A percentile compares a stretch with the other conserved stretches of the same genome.
phyloP scores from a whole-genome alignment of 2,888 invertebrate genomes.

The Petrolisthes manimaculis region DNA sequence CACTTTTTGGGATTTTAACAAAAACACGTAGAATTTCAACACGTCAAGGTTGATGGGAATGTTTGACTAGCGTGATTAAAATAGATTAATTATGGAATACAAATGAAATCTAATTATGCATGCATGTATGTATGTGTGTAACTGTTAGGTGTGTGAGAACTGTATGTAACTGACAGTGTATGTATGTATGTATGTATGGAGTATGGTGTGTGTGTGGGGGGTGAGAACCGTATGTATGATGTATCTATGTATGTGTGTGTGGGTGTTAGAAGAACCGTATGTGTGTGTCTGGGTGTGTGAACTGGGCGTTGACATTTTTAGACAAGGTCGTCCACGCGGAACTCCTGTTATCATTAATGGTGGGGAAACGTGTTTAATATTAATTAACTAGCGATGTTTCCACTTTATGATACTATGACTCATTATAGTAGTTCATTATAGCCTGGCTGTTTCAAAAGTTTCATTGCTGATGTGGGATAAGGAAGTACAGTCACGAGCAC shows the following conservation, averaged over 20 bases:
- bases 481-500: not conserved
- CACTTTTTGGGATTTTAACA: not conserved
- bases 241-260: not conserved
- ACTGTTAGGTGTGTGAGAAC: not conserved
- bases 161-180: not conserved
- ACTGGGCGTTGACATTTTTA: conserved; percentile 12
- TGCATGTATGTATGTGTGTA: not conserved
- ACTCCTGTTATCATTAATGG: not conserved
- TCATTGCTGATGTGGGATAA: not conserved
- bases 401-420: too few relatives aligned
- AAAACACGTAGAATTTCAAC: not conserved
- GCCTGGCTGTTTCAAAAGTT: not conserved
- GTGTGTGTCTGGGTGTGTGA: conserved; percentile 3
- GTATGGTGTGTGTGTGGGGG: not conserved
- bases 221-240: not conserved
- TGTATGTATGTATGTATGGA: conserved; percentile 12
- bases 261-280: not conserved
- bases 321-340: conserved; percentile 11
- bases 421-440: not conserved
- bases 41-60: not conserved
- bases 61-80: not conserved
- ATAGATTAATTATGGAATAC: not conserved
- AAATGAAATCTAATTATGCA: not conserved
- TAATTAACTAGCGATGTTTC: not conserved
- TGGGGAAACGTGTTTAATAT: not conserved